phyloP scores from a whole-genome alignment of 2,797 vertebrate species.

The Leuciscus waleckii region DNA sequence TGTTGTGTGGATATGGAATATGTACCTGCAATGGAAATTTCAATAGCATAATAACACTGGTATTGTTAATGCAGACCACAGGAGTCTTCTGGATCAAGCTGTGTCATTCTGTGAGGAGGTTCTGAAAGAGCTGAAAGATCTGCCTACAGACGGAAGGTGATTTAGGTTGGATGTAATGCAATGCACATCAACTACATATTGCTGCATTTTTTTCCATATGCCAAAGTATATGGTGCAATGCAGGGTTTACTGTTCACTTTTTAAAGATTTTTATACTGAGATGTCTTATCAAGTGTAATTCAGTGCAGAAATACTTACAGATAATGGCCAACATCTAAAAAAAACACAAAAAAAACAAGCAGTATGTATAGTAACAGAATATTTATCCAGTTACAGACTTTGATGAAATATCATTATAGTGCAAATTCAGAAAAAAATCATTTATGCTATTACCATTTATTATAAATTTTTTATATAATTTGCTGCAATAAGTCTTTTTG shows the following conservation, averaged over 20 bases:
- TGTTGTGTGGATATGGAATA: constrained; percentile 3
- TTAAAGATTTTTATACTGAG: constrained; percentile 10
- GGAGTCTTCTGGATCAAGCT: constrained; percentile 67
- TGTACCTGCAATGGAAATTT: neutral
- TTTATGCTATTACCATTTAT: constrained; percentile 1
- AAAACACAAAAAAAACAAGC: neutral
- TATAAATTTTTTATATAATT: neutral
- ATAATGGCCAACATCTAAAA: neutral
- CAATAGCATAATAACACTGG: constrained; percentile 3
- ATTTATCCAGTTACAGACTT: neutral
- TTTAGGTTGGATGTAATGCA: constrained; percentile 3
- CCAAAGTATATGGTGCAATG: constrained; percentile 47
- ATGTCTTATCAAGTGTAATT: neutral
- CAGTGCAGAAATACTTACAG: neutral
- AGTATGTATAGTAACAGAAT: neutral
- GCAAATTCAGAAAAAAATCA: neutral
- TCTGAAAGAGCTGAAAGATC: constrained; percentile 27
- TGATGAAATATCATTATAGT: neutral
- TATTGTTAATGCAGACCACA: constrained; percentile 54
- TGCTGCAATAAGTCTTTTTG: constrained; percentile 4
- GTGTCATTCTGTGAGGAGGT: constrained; percentile 73
- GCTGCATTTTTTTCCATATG: neutral
- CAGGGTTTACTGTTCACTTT: constrained; percentile 13
- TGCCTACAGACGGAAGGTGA: constrained; percentile 5
- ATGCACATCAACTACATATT: neutral